Conservation (phyloP, 2,113 vertebrate genomes). For the Fulica atra region DNA sequence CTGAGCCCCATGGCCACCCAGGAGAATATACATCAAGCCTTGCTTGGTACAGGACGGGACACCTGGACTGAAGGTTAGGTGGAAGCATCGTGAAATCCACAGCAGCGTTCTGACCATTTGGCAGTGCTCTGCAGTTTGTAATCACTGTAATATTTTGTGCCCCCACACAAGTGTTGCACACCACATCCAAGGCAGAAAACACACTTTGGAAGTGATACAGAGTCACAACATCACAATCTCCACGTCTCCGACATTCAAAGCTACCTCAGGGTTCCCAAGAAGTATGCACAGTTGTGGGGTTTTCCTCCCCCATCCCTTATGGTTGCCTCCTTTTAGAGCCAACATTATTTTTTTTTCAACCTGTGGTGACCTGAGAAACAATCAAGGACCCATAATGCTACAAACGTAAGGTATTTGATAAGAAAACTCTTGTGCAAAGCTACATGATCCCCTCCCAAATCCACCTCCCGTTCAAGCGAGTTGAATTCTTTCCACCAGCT, state of each 20-base stretch:
- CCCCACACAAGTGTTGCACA: neutral
- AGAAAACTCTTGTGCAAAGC: constrained; percentile 6
- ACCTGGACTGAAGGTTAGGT: neutral
- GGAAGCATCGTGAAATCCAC: neutral
- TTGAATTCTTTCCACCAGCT: constrained; percentile 30
- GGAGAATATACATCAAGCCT: neutral
- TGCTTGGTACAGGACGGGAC: neutral
- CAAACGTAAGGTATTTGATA: neutral
- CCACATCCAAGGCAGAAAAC: neutral
- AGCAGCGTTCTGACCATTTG: accelerated
- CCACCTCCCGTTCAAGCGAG: neutral
- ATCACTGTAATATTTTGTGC: neutral
- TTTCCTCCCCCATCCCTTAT: neutral
- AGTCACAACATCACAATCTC: neutral
- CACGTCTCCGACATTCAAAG: neutral
- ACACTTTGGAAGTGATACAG: neutral
- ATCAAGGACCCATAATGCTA: neutral
- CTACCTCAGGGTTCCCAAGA: neutral
- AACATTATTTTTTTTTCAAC: neutral
- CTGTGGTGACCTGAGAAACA: neutral
- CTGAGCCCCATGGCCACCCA: neutral
- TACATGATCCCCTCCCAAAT: constrained; percentile 33
- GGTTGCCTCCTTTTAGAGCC: neutral
- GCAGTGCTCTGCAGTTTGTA: neutral
- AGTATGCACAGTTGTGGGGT: neutral